Evolutionary conservation across 2,113 vertebrate species (phyloP), one percentile per base, ranked within the genome.

Genomic region (Notechis scutatus): DNA sequence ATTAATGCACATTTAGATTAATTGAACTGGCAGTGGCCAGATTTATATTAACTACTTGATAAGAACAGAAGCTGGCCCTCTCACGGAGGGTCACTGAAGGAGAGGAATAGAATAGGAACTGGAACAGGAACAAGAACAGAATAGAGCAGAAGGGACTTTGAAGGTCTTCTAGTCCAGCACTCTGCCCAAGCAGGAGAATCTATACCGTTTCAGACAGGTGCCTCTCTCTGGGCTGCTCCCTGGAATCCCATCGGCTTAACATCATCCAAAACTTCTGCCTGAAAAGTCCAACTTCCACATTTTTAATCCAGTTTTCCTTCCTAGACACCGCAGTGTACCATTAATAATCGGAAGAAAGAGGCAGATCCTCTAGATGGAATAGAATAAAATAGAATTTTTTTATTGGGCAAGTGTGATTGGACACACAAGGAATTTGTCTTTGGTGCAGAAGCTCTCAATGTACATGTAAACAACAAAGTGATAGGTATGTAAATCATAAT

Each of bases 61-160:
- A 89, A 88, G 55, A 74, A 0, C 0, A 14, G 88, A 89, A 93
- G 29, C 39, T 0, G 21, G 81, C n/a, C 50, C 24, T 47, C 95
- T 42, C 9, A 45, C 24, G 0, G 0, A 1, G 18, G 3, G 24
- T 5, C 3, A 0, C 24, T 0, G 45, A 1, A 0, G 1, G 89
- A 18, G 89, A 47, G 11, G 50, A 11, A 52, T 9, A 52, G 10
- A 52, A 52, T 9, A 52, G 50, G 10, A 52, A 52, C 50, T 1
- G 50, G 9, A 52, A 52, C 50, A 11, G 50, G 1, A 52, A 10
- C 50, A 52, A 10, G 54, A 55, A 55, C 14, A 55, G 54, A 55
- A 15, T 55, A 55, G 54, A 55, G 54, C 14, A 2, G 54, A 54
- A 54, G 54, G 54, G 3, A 55, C 54, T 52, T 52, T 52, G 50